Percentiles rank a stretch among this genome's conserved stretches.
phyloP scores from a whole-genome alignment of 2,113 vertebrate genomes.

The Cryptotis parvus region DNA sequence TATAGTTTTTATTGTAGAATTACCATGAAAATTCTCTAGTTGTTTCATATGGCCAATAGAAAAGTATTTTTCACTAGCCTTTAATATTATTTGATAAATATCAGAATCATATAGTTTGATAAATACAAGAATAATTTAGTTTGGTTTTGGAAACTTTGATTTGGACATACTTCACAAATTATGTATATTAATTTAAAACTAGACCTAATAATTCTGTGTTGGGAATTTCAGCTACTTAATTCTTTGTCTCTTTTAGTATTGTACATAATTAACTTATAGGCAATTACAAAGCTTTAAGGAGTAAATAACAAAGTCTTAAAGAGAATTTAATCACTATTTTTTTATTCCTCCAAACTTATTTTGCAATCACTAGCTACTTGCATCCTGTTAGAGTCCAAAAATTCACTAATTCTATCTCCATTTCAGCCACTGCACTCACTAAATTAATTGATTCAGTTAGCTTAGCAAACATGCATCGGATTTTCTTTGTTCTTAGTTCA shows the following conservation, averaged over 20 bases:
- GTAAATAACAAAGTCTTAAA: not conserved
- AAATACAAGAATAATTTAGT: constrained; percentile 2
- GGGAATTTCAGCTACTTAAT: constrained; percentile 13
- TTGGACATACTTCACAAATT: constrained; percentile 14
- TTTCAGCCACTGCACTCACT: constrained; percentile 29
- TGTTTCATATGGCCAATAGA: too few relatives aligned
- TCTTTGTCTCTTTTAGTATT: constrained; percentile 9
- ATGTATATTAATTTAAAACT: constrained; percentile 17
- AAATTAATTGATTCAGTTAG: not conserved
- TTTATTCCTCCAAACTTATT: not conserved
- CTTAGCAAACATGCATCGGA: not conserved
- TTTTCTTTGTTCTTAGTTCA: not conserved
- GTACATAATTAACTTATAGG: constrained; percentile 30
- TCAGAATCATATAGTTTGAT: not conserved
- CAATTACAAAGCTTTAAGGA: constrained; percentile 49
- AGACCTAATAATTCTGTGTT: not conserved
- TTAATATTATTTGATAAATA: not conserved
- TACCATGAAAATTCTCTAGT: constrained; percentile 15
- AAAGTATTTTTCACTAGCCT: constrained; percentile 15
- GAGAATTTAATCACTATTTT: not conserved
- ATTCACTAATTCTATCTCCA: constrained; percentile 33
- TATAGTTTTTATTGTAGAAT: not conserved
- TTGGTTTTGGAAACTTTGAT: constrained; percentile 35
- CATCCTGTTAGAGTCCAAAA: constrained; percentile 14
- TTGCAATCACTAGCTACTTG: constrained; percentile 47